Evolutionary conservation across 2,888 invertebrate genomes (phyloP), one percentile per base, ranked within the genome.

Genomic region (Thymelicus sylvestris): DNA sequence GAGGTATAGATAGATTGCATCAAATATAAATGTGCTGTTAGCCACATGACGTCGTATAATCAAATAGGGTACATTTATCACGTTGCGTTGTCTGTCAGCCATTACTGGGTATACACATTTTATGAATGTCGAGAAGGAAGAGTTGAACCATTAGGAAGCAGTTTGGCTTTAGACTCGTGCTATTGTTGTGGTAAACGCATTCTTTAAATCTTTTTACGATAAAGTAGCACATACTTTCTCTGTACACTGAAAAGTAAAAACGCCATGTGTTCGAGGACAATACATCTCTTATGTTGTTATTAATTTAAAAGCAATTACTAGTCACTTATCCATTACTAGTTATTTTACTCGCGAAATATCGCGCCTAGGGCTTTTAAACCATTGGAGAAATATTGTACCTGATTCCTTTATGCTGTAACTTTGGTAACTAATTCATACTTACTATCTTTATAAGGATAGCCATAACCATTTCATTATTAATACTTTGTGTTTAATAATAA

Each of bases 181-280:
- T 78, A 84, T 87, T 84, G 87, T 87, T 81, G 81, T 80, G 78
- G 81, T 81, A 83, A 84, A 83, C 82, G 80, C 77, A 77, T 81
- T 81, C 84, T 86, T 80, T 80, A 78, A 66, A 66, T 70, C 81
- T 85, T 84, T 87, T 86, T 81, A 83, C 83, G 80, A 83, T 77
- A 77, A 89, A 86, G 87, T 85, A 81, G 88, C 86, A 86, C 87
- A 81, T 82, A 89, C 91, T 91, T 91, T 91, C 91, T 83, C 88
- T 86, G 82, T 15, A 15, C 80, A 81, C 88, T 87, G 82, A 89
- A 91, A 90, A 90, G 90, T 89, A 83, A 74, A 72, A 73, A 60
- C 62, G 67, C 69, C 48, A 39, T 67, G 50, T 62, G 61, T 47
- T 15, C 44, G 55, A 31, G 52, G 61, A 52, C 50, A 66, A 65